Percentiles rank a stretch among this genome's conserved stretches.
phyloP scores from a whole-genome alignment of 2,797 vertebrate species.

The Sebastolobus altivelis region DNA sequence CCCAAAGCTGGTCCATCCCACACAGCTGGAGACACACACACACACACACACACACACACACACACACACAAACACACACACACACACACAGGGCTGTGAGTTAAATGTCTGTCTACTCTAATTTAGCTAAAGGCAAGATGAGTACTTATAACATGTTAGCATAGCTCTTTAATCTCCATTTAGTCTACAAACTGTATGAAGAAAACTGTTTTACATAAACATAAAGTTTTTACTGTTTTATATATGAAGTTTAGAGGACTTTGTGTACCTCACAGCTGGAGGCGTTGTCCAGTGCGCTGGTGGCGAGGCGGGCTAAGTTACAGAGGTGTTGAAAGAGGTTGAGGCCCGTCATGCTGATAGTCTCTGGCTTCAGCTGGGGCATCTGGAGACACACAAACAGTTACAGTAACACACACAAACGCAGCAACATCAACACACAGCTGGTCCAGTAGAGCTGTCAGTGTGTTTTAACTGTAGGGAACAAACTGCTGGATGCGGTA shows the following conservation, averaged over 20 bases:
- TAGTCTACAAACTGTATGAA: too few species aligned
- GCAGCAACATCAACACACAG: background rate
- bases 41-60: constrained; percentile 23
- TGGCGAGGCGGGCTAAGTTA: constrained; percentile 96
- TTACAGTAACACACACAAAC: background rate
- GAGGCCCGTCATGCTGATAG: constrained; percentile 98
- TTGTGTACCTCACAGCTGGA: constrained; percentile 93
- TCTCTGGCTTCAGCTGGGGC: constrained; percentile 98
- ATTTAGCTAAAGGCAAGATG: background rate
- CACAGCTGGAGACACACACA: constrained; percentile 86
- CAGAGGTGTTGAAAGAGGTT: constrained; percentile 99
- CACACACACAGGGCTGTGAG: background rate
- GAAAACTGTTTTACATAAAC: background rate
- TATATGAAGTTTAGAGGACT: background rate
- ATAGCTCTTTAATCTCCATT: background rate
- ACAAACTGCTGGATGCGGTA: background rate
- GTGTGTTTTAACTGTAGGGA: background rate
- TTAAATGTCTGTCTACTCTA: background rate
- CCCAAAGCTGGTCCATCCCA: constrained; percentile 99
- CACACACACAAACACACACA: constrained; percentile 8
- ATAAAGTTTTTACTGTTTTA: background rate
- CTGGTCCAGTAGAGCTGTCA: background rate
- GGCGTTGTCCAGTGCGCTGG: constrained; percentile 95
- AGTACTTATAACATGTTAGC: background rate
- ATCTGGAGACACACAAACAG: constrained; percentile 83